Percentiles rank a stretch among this genome's conserved stretches.
These are phyloP conservation scores for Oxygymnocypris stewartii DNA, from an alignment of 2,113 vertebrate species.

Conservation along the genomic window DNA sequence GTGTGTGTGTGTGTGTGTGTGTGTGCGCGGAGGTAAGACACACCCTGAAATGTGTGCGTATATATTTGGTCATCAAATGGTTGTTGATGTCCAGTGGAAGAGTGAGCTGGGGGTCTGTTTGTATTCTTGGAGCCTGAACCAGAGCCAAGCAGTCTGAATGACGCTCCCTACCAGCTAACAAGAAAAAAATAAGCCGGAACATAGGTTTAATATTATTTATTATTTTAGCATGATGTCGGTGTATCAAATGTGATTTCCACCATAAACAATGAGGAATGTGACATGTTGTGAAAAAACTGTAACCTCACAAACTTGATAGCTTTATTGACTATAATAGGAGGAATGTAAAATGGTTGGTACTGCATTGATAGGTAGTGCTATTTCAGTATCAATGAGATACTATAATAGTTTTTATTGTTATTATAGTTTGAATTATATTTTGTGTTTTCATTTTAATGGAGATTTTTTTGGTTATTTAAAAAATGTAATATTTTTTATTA, in stretches of 20 bases:
- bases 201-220: neutral
- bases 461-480: neutral
- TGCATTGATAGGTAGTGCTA: neutral
- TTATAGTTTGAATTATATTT: neutral
- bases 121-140: conserved; percentile 82
- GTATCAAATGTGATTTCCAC: neutral
- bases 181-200: conserved; percentile 43
- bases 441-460: neutral
- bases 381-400: neutral
- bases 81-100: conserved; percentile 95
- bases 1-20: neutral
- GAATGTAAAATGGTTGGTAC: neutral
- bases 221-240: neutral
- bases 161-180: conserved; percentile 66
- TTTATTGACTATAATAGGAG: neutral
- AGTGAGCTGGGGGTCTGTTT: conserved; percentile 81
- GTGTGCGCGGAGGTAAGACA: neutral
- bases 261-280: no score
- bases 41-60: conserved; percentile 89
- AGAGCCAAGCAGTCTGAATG: conserved; percentile 78
- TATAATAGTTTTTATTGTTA: neutral
- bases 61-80: conserved; percentile 91
- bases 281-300: no score
- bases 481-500: neutral
- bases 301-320: neutral